These are phyloP conservation scores for Epizoanthus stellaris DNA, from an alignment of 92 coral and sea anemone species.

Conservation along the genomic window DNA sequence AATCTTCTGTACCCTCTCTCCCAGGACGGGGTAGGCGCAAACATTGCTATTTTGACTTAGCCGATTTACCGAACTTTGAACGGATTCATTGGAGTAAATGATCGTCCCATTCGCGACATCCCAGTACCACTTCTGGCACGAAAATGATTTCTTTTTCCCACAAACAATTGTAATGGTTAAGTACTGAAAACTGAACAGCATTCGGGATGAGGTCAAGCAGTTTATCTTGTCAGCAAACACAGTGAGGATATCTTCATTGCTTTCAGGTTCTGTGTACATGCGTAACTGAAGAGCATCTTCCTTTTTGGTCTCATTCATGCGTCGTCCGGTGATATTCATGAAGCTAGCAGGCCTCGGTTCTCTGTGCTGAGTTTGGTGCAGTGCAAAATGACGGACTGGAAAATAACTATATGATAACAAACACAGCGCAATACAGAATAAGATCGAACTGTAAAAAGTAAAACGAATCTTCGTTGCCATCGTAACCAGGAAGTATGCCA, in stretches of 20 bases:
- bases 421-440: no score
- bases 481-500: no score
- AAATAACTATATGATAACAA: no score
- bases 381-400: no score
- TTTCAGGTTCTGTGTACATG: not conserved
- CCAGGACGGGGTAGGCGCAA: not conserved
- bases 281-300: no score
- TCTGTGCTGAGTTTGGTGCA: no score
- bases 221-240: not conserved
- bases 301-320: no score
- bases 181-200: not conserved
- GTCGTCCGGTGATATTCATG: no score
- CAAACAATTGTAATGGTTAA: not conserved
- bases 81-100: not conserved
- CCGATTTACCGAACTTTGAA: not conserved
- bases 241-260: not conserved
- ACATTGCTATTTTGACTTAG: not conserved
- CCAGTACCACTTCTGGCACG: constrained; percentile 13
- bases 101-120: not conserved
- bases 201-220: not conserved
- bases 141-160: not conserved
- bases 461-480: no score
- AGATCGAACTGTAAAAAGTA: no score
- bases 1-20: not conserved
- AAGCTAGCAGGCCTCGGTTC: no score